A percentile compares a stretch with the other conserved stretches of the same genome.
These are phyloP conservation scores for Plodia interpunctella DNA, from an alignment of 1,140 invertebrate species.

Conservation along the genomic window DNA sequence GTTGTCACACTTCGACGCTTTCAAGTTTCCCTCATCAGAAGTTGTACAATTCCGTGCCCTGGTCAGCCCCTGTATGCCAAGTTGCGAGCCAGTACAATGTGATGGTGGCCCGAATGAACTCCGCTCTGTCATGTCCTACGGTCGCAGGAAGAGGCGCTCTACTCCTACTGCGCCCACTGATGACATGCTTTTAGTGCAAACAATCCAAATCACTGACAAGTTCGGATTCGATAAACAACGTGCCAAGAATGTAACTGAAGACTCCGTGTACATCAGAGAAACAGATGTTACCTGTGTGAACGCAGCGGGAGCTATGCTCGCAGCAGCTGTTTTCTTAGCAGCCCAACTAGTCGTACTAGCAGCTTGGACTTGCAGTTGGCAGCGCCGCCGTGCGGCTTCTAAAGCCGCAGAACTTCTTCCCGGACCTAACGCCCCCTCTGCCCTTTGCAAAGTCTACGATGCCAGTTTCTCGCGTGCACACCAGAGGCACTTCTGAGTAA, in stretches of 20 bases:
- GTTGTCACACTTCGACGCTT: slow-evolving; percentile 95
- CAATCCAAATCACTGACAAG: slow-evolving; percentile 94
- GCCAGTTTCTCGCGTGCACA: slow-evolving; percentile 83
- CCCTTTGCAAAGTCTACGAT: slow-evolving; percentile 92
- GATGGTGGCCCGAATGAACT: slow-evolving; percentile 89
- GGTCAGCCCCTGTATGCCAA: slow-evolving; percentile 95
- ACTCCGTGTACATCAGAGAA: slow-evolving; percentile 79
- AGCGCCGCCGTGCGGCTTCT: slow-evolving; percentile 82
- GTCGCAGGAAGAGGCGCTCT: slow-evolving; percentile 82
- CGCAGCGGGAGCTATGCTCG: slow-evolving; percentile 86
- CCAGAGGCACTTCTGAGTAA: slow-evolving; percentile 87
- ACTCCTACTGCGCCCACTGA: slow-evolving; percentile 80
- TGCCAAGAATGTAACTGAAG: slow-evolving; percentile 69
- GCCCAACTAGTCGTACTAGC: slow-evolving; percentile 89
- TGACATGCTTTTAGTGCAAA: slow-evolving; percentile 91
- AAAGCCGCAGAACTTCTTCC: slow-evolving; percentile 72
- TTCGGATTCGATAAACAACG: slow-evolving; percentile 87
- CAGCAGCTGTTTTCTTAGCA: slow-evolving; percentile 88
- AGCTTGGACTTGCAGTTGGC: slow-evolving; percentile 90
- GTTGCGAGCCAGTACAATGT: slow-evolving; percentile 93
- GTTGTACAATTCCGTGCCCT: slow-evolving; percentile 95
- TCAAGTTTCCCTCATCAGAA: slow-evolving; percentile 96
- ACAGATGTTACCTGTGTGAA: slow-evolving; percentile 83
- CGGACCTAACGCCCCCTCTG: slow-evolving; percentile 78
- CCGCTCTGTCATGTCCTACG: slow-evolving; percentile 88